Percentiles rank a stretch among this genome's conserved stretches.
These are phyloP conservation scores for Rhagologus leucostigma DNA, from an alignment of 2,113 vertebrate species.

Conservation along the genomic window DNA sequence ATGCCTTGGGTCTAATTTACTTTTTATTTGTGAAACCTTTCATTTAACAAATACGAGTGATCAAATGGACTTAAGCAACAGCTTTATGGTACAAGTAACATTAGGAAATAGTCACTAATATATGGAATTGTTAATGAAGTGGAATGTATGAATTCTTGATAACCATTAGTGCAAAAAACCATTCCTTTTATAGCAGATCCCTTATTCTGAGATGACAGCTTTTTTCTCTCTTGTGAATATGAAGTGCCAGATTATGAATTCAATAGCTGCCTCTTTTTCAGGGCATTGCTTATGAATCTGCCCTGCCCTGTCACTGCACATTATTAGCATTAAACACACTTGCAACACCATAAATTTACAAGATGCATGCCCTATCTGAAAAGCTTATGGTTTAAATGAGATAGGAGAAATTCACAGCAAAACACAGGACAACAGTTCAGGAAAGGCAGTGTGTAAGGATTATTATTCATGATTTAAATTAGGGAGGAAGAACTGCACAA, in stretches of 20 bases:
- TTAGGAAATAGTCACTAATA: not conserved
- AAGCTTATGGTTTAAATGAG: conserved; percentile 31
- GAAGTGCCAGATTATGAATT: conserved; percentile 47
- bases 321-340: conserved; percentile 45
- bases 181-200: conserved; percentile 17
- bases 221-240: conserved; percentile 49
- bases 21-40: not conserved
- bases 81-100: not conserved
- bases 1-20: not conserved
- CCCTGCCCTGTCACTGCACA: conserved; percentile 6
- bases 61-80: not conserved
- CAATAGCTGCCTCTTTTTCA: conserved; percentile 33
- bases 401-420: conserved; percentile 32
- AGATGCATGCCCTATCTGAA: not conserved
- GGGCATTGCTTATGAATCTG: conserved; percentile 27
- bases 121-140: not conserved
- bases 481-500: not conserved
- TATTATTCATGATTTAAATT: conserved; percentile 1
- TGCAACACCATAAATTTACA: conserved; percentile 22
- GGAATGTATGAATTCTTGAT: conserved; percentile 12
- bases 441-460: not conserved
- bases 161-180: not conserved
- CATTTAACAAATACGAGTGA: not conserved
- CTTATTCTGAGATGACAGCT: conserved; percentile 20
- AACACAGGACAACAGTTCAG: conserved; percentile 15